These are phyloP conservation scores for Dunckerocampus dactyliophorus DNA, from an alignment of 2,113 vertebrate genomes.

Conservation along the genomic window DNA sequence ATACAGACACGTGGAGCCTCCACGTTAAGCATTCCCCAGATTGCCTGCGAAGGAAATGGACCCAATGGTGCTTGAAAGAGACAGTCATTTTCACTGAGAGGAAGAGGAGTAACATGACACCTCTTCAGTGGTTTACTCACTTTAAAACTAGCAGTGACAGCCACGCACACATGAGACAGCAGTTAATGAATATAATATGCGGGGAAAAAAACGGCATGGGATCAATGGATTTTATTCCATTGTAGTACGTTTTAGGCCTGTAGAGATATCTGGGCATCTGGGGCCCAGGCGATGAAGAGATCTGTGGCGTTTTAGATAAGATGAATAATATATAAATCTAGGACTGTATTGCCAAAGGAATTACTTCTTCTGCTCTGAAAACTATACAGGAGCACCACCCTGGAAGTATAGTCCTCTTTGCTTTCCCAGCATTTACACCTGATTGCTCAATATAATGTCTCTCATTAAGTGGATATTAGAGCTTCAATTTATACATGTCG, in stretches of 20 bases:
- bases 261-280: conserved; percentile 8
- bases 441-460: neutral
- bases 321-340: neutral
- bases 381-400: neutral
- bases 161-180: neutral
- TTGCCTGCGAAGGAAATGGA: conserved; percentile 37
- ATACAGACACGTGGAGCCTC: neutral
- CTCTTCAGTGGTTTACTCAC: conserved; percentile 37
- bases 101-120: conserved; percentile 41
- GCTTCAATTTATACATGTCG: no score
- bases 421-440: neutral
- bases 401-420: neutral
- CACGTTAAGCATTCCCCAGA: conserved; percentile 21
- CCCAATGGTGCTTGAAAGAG: conserved; percentile 50
- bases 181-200: conserved; percentile 11
- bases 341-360: neutral
- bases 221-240: neutral
- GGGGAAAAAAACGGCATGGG: neutral
- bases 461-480: neutral
- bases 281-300: conserved; percentile 2
- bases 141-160: conserved; percentile 15
- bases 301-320: neutral
- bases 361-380: neutral
- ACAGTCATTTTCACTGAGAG: conserved; percentile 39
- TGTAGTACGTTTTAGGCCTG: conserved; percentile 17